Evolutionary conservation across 2,113 vertebrate genomes (phyloP).

Genomic region (Solenodon paradoxus): DNA sequence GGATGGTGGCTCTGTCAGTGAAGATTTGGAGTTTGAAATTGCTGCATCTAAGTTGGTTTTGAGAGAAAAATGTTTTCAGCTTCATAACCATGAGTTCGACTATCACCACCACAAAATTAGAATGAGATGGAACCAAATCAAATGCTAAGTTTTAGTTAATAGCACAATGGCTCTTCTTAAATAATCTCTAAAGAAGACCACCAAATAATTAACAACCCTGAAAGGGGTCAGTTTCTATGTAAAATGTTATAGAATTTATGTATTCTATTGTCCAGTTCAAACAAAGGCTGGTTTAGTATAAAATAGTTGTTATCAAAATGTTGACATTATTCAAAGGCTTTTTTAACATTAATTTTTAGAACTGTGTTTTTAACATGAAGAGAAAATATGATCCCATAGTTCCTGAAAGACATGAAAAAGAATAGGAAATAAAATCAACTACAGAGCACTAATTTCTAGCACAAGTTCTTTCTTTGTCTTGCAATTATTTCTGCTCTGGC

Average conservation of each 20-base stretch:
- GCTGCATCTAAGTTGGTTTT: constrained; percentile 18
- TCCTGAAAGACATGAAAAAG: constrained; percentile 8
- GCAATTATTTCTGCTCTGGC: not conserved
- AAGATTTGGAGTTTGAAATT: constrained; percentile 37
- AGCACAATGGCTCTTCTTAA: not conserved
- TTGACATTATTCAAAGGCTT: not conserved
- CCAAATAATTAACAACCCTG: not conserved
- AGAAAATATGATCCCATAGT: not conserved
- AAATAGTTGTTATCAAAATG: not conserved
- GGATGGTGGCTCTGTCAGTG: not conserved
- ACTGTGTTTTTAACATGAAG: not conserved
- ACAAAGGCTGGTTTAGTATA: not conserved
- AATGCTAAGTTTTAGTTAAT: not conserved
- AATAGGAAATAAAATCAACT: not conserved
- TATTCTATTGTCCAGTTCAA: not conserved
- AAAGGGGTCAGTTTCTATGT: not conserved
- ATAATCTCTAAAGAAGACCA: not conserved
- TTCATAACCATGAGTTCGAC: not conserved
- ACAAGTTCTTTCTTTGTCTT: constrained; percentile 14
- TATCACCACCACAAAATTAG: not conserved
- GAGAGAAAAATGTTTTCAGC: constrained; percentile 36
- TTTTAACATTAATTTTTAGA: not conserved
- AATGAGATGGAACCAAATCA: constrained; percentile 18
- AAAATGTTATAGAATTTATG: not conserved
- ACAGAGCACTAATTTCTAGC: not conserved